Conservation (phyloP, 2,113 vertebrate species). For the Cardinalis cardinalis region DNA sequence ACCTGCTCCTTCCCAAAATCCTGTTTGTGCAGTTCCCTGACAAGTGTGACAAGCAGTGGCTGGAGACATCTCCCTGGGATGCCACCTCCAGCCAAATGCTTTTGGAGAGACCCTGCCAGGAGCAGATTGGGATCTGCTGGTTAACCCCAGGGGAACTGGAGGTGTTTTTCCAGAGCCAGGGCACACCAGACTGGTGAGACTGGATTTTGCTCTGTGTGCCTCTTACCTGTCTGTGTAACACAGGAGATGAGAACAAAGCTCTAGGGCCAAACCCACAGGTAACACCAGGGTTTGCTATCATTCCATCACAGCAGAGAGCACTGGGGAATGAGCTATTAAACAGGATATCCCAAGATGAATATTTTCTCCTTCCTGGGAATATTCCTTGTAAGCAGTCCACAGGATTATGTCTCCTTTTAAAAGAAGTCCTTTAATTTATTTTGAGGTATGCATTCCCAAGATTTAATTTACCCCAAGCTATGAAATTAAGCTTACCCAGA, state of each 20-base stretch:
- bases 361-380: neutral
- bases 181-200: neutral
- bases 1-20: neutral
- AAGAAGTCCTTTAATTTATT: neutral
- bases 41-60: neutral
- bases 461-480: neutral
- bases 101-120: neutral
- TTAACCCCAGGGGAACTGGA: neutral
- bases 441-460: neutral
- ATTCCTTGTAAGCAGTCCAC: neutral
- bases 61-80: neutral
- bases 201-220: neutral
- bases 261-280: neutral
- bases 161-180: neutral
- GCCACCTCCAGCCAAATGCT: neutral
- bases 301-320: neutral
- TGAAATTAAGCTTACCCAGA: neutral
- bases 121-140: neutral
- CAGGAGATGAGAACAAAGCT: neutral
- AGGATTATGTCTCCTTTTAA: neutral
- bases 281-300: neutral
- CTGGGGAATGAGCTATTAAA: neutral
- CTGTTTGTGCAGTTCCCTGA: neutral
- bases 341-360: neutral
- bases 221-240: neutral